A percentile compares a stretch with the other conserved stretches of the same genome.
phyloP scores from a whole-genome alignment of 2,113 vertebrate species.

The Gavialis gangeticus region DNA sequence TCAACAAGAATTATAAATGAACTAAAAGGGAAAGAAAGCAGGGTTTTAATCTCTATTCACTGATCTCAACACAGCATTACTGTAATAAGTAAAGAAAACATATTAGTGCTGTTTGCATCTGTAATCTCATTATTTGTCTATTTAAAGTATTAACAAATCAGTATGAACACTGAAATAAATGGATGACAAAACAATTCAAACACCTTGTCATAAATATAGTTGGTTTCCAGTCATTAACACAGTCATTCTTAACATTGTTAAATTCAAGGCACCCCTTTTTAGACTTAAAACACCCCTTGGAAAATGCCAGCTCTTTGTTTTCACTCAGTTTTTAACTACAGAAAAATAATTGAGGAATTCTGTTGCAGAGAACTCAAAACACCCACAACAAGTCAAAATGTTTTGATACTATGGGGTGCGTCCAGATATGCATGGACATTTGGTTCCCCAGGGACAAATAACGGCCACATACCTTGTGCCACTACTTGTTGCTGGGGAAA shows the following conservation, averaged over 20 bases:
- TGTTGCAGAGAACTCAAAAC: too few species aligned
- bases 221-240: background rate
- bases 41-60: background rate
- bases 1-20: constrained; percentile 26
- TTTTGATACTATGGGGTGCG: too few species aligned
- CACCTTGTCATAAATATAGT: background rate
- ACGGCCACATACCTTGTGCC: too few species aligned
- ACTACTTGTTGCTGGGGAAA: too few species aligned
- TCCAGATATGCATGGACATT: too few species aligned
- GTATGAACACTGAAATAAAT: background rate
- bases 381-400: too few species aligned
- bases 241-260: background rate
- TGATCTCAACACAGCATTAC: background rate
- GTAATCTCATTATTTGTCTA: background rate
- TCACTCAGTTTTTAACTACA: too few species aligned
- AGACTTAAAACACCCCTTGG: background rate
- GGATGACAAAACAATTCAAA: background rate
- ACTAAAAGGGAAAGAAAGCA: background rate
- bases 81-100: background rate
- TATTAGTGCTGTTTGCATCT: background rate
- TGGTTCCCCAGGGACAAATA: too few species aligned
- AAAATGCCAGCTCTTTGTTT: background rate
- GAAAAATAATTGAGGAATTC: too few species aligned
- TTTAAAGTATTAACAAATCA: background rate
- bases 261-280: too few species aligned